A percentile compares a stretch with the other conserved stretches of the same genome.
Evolutionary conservation across 1,140 invertebrate species (phyloP).

Genomic region (Lepidurus packardi): DNA sequence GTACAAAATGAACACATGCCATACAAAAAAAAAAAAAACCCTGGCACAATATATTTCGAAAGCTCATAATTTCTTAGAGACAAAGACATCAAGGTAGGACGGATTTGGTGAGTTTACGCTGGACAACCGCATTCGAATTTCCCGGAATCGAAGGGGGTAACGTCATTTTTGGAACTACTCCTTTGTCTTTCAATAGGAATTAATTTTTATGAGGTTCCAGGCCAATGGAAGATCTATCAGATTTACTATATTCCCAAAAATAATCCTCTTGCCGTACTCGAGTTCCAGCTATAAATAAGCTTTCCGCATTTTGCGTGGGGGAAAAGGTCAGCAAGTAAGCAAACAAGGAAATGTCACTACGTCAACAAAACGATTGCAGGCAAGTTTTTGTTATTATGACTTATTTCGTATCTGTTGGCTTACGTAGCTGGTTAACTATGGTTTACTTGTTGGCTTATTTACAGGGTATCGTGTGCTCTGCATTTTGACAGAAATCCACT

Average conservation of each 20-base stretch:
- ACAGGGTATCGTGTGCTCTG: constrained; percentile 37
- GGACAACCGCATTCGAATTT: too few relatives aligned
- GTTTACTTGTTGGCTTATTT: not conserved
- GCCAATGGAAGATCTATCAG: too few relatives aligned
- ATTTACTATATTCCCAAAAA: too few relatives aligned
- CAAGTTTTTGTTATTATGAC: not conserved
- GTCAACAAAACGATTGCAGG: not conserved
- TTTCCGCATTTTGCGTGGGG: not conserved
- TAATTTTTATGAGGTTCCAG: too few relatives aligned
- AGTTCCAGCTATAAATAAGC: too few relatives aligned
- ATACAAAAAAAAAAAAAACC: not conserved
- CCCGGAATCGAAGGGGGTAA: too few relatives aligned
- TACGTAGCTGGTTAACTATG: too few relatives aligned
- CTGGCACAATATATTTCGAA: not conserved
- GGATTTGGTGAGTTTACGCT: too few relatives aligned
- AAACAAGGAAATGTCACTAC: not conserved
- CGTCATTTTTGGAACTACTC: too few relatives aligned
- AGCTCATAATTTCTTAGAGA: not conserved
- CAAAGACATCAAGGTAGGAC: too few relatives aligned
- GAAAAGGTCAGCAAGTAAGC: not conserved
- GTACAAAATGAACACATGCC: constrained; percentile 21
- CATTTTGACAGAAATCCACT: constrained; percentile 38
- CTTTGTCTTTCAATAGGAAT: too few relatives aligned
- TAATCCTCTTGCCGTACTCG: too few relatives aligned
- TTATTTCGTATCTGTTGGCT: not conserved